Evolutionary conservation across 2,797 vertebrate genomes (phyloP).

Genomic region (Rhincodon typus): DNA sequence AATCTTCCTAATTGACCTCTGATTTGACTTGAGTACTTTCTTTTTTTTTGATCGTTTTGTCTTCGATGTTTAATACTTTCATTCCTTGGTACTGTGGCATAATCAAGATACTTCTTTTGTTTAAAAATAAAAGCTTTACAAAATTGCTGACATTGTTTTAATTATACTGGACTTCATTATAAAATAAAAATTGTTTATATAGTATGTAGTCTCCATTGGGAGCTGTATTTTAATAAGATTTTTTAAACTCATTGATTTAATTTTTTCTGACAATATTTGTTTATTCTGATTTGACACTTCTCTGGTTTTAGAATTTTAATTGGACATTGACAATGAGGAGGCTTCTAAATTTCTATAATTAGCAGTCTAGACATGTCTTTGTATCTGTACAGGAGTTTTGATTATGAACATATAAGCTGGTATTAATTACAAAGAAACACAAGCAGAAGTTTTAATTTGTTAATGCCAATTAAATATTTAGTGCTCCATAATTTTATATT

Average conservation of each 20-base stretch:
- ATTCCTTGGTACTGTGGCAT: neutral
- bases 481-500: neutral
- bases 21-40: neutral
- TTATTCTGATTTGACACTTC: slow-evolving; percentile 7
- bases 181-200: neutral
- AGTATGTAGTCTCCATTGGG: neutral
- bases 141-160: neutral
- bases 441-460: neutral
- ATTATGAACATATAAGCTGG: neutral
- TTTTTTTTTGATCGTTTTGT: neutral
- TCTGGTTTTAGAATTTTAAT: neutral
- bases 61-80: neutral
- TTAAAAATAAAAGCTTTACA: neutral
- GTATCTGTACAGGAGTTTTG: neutral
- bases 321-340: neutral
- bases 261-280: neutral
- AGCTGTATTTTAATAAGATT: neutral
- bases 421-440: neutral
- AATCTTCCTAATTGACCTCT: neutral
- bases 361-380: neutral
- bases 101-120: neutral
- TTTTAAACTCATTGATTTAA: neutral
- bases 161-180: neutral
- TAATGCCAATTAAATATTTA: neutral
- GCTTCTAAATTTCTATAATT: neutral